Base-by-base conservation (phyloP, 2,113 vertebrate genomes). In the Hippoglossus stenolepis region DNA sequence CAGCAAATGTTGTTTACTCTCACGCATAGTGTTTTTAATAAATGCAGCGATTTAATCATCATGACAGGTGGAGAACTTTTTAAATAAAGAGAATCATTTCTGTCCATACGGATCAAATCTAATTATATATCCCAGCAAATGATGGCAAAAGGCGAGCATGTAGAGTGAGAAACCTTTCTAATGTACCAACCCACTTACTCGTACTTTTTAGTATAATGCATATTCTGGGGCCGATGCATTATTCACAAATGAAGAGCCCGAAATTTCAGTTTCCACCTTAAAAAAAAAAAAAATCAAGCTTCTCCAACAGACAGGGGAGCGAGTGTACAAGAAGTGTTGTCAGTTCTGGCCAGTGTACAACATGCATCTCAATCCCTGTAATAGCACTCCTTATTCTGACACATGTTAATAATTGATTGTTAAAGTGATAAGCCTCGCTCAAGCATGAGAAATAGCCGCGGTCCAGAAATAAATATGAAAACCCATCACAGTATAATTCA, bases 371-470 rank as follows among this genome's bases (percentile, higher is more conserved):
- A 85, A 90, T 90, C 85, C 79, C 85, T 90, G 87, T 90, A 85
- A 91, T 90, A 93, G 93, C 90, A 90, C 90, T 91, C 89, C 89
- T 89, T 87, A 91, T 91, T 92, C 85, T 92, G 93, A 90, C 91
- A 93, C 86, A 85, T 89, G 89, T 95, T 93, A 95, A 95, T 94
- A 94, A 94, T 95, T 94, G 82, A 94, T 94, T 91, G 90, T 93
- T 91, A 94, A 51, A 94, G 92, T 94, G 90, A 94, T 93, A 88
- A 94, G 91, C 87, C 87, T 85, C 90, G 69, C 81, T 93, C 90
- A 93, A 91, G 91, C 93, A 93, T 93, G 90, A 92, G 82, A 84
- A 92, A 94, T 93, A 90, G 91, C 88, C 70, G 6, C 74, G 68
- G 71, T 83, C 88, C 79, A 79, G 89, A 86, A 90, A 94, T 94